These are phyloP conservation scores for Polylopha cassiicola DNA, from an alignment of 2,888 invertebrate species.

Conservation along the genomic window DNA sequence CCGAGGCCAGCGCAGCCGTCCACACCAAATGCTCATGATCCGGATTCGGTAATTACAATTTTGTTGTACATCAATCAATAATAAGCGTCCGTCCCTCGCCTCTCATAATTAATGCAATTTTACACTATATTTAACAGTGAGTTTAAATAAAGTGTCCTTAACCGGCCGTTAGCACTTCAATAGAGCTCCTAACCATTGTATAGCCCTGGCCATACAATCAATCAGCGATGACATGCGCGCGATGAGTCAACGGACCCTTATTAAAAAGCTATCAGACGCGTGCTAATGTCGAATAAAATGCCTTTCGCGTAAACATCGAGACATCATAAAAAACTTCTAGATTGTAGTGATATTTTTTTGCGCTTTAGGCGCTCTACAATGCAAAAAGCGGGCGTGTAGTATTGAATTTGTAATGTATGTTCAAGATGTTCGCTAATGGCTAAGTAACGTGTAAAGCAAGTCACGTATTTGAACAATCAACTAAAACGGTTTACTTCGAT, in stretches of 20 bases:
- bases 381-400: constrained; percentile 36
- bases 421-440: constrained; percentile 46
- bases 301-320: constrained; percentile 19
- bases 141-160: constrained; percentile 13
- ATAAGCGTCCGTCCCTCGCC: neutral
- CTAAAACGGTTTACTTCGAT: constrained; percentile 43
- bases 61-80: constrained; percentile 8
- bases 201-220: constrained; percentile 34
- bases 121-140: too few species aligned
- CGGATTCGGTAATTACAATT: constrained; percentile 82
- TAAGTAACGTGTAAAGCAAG: constrained; percentile 53
- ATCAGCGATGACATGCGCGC: constrained; percentile 37
- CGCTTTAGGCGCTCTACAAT: constrained; percentile 2
- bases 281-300: constrained; percentile 26
- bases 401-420: constrained; percentile 25
- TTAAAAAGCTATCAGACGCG: constrained; percentile 48
- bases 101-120: too few species aligned
- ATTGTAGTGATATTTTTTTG: constrained; percentile 1
- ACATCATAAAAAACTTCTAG: constrained; percentile 5
- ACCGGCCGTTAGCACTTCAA: constrained; percentile 28
- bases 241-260: constrained; percentile 43
- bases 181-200: constrained; percentile 19
- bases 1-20: constrained; percentile 85
- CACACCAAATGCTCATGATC: constrained; percentile 86
- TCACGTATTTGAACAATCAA: constrained; percentile 51